Evolutionary conservation across 2,797 vertebrate species (phyloP).

Genomic region (Phaenicophaeus curvirostris): DNA sequence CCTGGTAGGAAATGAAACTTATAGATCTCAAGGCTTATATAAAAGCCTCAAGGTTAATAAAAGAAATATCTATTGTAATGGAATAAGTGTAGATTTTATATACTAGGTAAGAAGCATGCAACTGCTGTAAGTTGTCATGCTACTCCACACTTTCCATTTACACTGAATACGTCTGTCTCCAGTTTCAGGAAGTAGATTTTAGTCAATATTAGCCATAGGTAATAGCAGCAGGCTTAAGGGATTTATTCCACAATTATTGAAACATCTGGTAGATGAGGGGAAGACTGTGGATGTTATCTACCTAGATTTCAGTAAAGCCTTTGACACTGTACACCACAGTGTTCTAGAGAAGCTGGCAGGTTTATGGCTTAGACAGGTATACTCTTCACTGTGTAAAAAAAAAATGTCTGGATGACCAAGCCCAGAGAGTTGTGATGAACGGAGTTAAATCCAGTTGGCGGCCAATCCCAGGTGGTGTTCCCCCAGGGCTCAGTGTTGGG

Average conservation of each 20-base stretch:
- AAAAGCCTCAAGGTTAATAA: conserved; percentile 1
- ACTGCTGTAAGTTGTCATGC: background rate
- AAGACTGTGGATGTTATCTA: too few species aligned
- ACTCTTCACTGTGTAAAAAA: too few species aligned
- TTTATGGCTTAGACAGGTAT: too few species aligned
- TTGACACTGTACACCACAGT: too few species aligned
- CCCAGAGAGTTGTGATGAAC: too few species aligned
- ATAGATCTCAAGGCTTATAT: conserved; percentile 10
- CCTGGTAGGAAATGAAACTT: conserved; percentile 33
- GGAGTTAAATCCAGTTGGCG: too few species aligned
- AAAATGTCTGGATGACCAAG: too few species aligned
- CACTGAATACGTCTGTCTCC: conserved; percentile 10
- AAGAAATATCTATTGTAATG: background rate
- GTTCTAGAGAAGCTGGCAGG: too few species aligned
- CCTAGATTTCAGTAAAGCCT: too few species aligned
- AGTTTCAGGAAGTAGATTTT: conserved; percentile 9
- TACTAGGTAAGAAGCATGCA: background rate
- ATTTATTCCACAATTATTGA: background rate
- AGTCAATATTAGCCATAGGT: background rate
- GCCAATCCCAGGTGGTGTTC: too few species aligned
- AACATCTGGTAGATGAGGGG: background rate
- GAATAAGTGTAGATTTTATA: conserved; percentile 12
- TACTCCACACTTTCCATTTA: background rate
- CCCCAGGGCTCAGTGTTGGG: too few species aligned
- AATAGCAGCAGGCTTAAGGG: background rate